phyloP scores from a whole-genome alignment of 2,113 vertebrate genomes.

The Lophius piscatorius region DNA sequence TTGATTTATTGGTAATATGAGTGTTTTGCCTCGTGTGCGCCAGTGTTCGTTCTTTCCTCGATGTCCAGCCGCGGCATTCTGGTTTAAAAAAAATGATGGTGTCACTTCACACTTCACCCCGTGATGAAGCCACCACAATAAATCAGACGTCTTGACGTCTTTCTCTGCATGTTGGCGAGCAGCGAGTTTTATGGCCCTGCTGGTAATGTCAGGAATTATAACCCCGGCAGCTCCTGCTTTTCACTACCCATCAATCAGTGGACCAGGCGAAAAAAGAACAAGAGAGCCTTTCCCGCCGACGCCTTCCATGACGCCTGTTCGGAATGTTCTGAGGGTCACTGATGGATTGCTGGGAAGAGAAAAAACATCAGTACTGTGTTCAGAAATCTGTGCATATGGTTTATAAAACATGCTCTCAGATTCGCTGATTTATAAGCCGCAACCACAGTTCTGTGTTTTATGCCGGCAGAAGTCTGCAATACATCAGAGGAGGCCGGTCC shows the following conservation, averaged over 20 bases:
- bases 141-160: conserved; percentile 50
- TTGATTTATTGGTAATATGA: too few species aligned
- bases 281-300: conserved; percentile 41
- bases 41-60: too few species aligned
- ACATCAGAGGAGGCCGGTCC: too few species aligned
- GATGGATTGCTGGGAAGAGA: conserved; percentile 51
- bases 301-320: conserved; percentile 38
- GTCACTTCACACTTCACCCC: conserved; percentile 50
- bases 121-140: conserved; percentile 58
- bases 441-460: not conserved
- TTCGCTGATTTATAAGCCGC: not conserved
- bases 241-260: conserved; percentile 67
- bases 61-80: conserved; percentile 19
- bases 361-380: too few species aligned
- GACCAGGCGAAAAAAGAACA: conserved; percentile 31
- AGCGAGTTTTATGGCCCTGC: conserved; percentile 58
- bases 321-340: conserved; percentile 31
- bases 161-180: conserved; percentile 52
- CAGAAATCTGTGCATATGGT: conserved; percentile 24
- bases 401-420: conserved; percentile 15
- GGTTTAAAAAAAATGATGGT: too few species aligned
- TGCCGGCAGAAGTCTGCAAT: too few species aligned
- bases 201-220: conserved; percentile 70
- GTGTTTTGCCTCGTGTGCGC: too few species aligned
- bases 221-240: conserved; percentile 49